Base-by-base conservation (phyloP, 2,113 vertebrate species). In the Stegostoma tigrinum region DNA sequence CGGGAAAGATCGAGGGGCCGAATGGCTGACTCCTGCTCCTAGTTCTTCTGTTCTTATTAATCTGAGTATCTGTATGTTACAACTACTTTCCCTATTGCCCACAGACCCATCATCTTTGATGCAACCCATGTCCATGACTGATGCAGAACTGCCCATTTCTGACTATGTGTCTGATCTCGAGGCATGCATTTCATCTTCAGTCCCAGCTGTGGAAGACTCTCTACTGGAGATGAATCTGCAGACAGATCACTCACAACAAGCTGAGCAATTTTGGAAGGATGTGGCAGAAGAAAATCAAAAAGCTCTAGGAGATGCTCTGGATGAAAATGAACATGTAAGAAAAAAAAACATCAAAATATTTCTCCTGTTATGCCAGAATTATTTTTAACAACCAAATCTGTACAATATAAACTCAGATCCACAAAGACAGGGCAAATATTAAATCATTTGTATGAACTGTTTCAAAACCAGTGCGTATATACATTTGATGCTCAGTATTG, bases 261-360 rank as follows among this genome's bases (percentile, higher is more conserved):
- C 97, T 0, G 96, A 97, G 96, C 96, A 95, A 0, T 97, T 96
- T 95, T 99, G 98, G 98, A 97, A 85, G 95, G 97, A 96, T 75
- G 90, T 98, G 80, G 97, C 97, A 0, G 97, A 97, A 89, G 97
- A 97, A 87, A 97, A 98, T 27, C 97, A 97, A 96, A 97, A 96
- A 90, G 97, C 96, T 0, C 0, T 98, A 80, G 98, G 97, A 96
- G 96, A 98, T 12, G 97, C 98, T 0, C 95, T 98, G 80, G 97
- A 97, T 45, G 96, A 97, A 95, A 98, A 98, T 96, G 98, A 97
- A 94, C 98, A 98, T 98, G 99, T 99, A 96, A 95, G 95, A 89
- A 68, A 95, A 30, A 95, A 48, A 91, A 3, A 15, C 34, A 42
- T 6, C 55, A 61, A 95, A 42, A 68, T 68, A 42, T 42, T 68